Conservation (phyloP, 2,797 vertebrate species). For the Etheostoma nigrum region DNA sequence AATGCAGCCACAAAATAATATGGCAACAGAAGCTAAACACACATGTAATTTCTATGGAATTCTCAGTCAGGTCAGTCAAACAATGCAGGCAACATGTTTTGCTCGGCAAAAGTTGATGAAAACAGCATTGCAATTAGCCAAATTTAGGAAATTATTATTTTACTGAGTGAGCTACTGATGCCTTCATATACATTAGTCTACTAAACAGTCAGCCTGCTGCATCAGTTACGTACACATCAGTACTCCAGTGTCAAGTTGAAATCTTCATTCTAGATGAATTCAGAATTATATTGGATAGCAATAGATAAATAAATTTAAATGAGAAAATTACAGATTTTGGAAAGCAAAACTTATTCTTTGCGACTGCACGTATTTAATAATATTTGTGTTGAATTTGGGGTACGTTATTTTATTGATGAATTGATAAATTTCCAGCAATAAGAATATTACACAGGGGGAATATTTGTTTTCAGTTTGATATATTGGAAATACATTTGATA, state of each 20-base stretch:
- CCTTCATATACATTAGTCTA: background rate
- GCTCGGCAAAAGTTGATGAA: background rate
- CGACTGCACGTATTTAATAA: background rate
- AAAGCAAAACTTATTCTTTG: background rate
- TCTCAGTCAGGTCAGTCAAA: background rate
- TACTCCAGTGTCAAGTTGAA: background rate
- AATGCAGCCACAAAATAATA: background rate
- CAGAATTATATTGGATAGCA: background rate
- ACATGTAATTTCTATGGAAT: background rate
- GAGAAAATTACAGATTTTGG: background rate
- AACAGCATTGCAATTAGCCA: background rate
- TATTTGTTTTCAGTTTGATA: conserved; percentile 1
- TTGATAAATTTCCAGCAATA: background rate
- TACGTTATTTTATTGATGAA: background rate
- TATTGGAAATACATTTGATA: background rate
- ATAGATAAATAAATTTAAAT: background rate
- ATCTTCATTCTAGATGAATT: background rate
- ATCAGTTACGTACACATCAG: background rate
- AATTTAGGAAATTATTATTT: background rate
- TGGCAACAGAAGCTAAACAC: background rate
- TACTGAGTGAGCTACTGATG: background rate
- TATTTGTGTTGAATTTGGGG: background rate
- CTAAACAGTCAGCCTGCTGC: background rate
- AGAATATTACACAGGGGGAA: background rate
- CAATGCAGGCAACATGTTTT: background rate